Conservation (phyloP, 2,888 invertebrate species). For the Hedychridium roseum region DNA sequence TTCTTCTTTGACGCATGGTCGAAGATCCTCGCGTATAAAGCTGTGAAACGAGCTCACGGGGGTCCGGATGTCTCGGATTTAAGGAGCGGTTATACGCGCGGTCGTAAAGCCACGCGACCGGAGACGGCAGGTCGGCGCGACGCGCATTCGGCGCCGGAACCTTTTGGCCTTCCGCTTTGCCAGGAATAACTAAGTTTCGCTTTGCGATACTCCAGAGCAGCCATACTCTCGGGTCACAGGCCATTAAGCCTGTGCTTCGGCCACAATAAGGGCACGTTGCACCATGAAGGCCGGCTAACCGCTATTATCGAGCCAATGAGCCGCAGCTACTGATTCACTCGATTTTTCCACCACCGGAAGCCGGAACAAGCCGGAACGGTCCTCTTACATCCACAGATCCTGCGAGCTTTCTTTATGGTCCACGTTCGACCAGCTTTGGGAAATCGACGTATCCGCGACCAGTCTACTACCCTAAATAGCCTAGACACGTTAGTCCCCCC, state of each 20-base stretch:
- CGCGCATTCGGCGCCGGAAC: constrained; percentile 52
- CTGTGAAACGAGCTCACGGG: constrained; percentile 10
- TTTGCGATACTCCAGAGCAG: constrained; percentile 27
- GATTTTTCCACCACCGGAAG: too few species aligned
- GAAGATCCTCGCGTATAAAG: constrained; percentile 8
- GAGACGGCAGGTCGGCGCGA: constrained; percentile 59
- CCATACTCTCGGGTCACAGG: constrained; percentile 48
- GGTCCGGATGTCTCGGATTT: constrained; percentile 38
- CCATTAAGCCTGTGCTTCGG: constrained; percentile 55
- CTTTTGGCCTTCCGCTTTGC: constrained; percentile 52
- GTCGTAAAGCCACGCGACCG: constrained; percentile 62
- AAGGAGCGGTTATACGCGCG: constrained; percentile 41
- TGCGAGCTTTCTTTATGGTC: too few species aligned
- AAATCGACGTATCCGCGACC: too few species aligned
- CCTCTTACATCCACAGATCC: too few species aligned
- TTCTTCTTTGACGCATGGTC: too few species aligned
- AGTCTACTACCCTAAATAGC: too few species aligned
- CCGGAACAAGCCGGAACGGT: too few species aligned
- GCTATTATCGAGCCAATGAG: constrained; percentile 62
- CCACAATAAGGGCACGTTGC: constrained; percentile 55
- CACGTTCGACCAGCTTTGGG: too few species aligned
- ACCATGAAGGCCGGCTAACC: constrained; percentile 59
- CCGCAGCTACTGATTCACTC: constrained; percentile 50
- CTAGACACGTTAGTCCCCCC: too few species aligned
- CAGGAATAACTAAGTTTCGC: constrained; percentile 54